Base-by-base conservation (phyloP, 2,888 invertebrate genomes). In the Lepidonotus clava region DNA sequence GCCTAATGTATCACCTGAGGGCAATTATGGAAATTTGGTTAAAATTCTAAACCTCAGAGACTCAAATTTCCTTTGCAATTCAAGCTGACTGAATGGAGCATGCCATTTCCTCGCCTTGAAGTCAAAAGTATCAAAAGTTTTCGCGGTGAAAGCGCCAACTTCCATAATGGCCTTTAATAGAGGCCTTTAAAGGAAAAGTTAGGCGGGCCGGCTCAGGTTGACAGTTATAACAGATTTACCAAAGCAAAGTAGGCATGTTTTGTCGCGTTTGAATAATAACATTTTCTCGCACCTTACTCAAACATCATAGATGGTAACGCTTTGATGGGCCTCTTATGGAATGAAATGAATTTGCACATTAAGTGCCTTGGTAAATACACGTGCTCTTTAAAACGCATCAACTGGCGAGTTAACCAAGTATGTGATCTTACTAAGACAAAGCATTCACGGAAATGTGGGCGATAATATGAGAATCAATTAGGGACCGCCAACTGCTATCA, bases 271-370 rank as follows among this genome's bases (percentile, higher is more conserved):
- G 76, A 76, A 76, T 76, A 76, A 76, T 76, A 76, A 76, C 76
- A 76, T 76, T 76, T 76, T 40, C 76, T 76, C 76, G 38, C 40
- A 76, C 76, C 40, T 34, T 40, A 76, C 76, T n/a, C n/a, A 76
- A 40, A 76, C 76, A 76, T 76, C 76, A 76, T 76, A 76, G 76
- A 76, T 76, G 76, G 76, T 76, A 24, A 38, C 21, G 76, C 76
- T 76, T 76, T 76, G 76, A 76, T 76, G 76, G 40, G 28, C n/a
- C 38, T 76, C n/a, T 76, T 76, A 76, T 76, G 76, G 76, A 76
- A 76, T 76, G 76, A 76, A 76, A 76, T 76, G 76, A 76, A 76
- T 76, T 76, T 76, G 76, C 76, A 76, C 76, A 76, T 76, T 76
- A 40, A 76, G 40, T 76, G 76, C 76, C 76, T 76, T 76, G 76